Evolutionary conservation across 2,888 invertebrate species (phyloP).

Genomic region (Meghimatium bilineatum): DNA sequence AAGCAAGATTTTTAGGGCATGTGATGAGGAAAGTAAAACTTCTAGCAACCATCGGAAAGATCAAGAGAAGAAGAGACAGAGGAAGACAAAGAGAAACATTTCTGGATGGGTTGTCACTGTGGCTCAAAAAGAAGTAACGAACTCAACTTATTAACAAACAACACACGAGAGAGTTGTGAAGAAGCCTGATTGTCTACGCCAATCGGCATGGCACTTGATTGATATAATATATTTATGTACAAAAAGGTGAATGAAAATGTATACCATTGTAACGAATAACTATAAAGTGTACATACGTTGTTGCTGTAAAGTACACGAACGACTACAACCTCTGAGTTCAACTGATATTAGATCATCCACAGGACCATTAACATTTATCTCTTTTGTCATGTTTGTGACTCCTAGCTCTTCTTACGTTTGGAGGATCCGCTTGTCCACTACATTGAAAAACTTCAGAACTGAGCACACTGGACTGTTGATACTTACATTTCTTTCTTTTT

Average conservation of each 20-base stretch:
- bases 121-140: no score
- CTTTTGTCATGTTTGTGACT: neutral
- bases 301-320: no score
- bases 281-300: neutral
- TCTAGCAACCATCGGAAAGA: no score
- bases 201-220: no score
- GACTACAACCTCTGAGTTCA: neutral
- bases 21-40: no score
- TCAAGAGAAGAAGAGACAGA: no score
- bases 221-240: neutral
- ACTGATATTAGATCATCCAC: neutral
- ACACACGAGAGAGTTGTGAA: no score
- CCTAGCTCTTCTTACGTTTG: neutral
- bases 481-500: neutral
- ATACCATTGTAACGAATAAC: constrained; percentile 4
- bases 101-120: no score
- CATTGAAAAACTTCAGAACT: neutral
- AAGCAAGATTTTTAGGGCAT: no score
- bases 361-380: neutral
- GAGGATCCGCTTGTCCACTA: neutral
- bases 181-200: no score
- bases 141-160: no score
- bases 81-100: no score
- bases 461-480: neutral
- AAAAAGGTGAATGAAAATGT: neutral